These are phyloP conservation scores for Chrysolina americana DNA, from an alignment of 2,888 invertebrate species.

Conservation along the genomic window DNA sequence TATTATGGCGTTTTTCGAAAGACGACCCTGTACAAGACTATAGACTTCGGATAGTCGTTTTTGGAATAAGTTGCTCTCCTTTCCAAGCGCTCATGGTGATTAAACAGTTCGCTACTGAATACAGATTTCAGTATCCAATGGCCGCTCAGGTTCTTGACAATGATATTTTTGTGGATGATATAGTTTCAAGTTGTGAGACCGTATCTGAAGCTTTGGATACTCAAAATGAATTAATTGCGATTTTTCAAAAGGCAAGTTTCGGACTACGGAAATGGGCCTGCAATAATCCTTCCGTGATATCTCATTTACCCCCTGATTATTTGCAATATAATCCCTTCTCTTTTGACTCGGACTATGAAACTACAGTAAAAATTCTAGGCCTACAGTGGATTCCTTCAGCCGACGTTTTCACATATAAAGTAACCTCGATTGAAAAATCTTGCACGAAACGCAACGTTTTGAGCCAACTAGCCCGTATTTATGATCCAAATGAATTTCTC, in stretches of 20 bases:
- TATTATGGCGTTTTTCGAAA: slow-evolving; percentile 30
- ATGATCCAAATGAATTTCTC: too few species aligned
- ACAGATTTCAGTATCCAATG: background rate
- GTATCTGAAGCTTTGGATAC: background rate
- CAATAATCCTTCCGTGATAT: background rate
- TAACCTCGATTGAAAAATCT: too few species aligned
- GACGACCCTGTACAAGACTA: slow-evolving; percentile 27
- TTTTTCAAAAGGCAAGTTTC: background rate
- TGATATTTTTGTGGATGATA: slow-evolving; percentile 2
- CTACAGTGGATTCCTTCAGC: too few species aligned
- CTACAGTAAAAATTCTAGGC: too few species aligned
- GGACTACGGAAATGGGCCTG: slow-evolving; percentile 22
- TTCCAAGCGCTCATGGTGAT: slow-evolving; percentile 23
- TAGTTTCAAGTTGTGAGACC: background rate
- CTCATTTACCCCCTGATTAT: too few species aligned
- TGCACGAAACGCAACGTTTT: too few species aligned
- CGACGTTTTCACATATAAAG: too few species aligned
- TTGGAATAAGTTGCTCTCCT: slow-evolving; percentile 29
- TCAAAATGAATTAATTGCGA: too few species aligned
- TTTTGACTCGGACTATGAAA: too few species aligned
- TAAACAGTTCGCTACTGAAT: background rate
- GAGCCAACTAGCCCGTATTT: too few species aligned
- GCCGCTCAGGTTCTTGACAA: background rate
- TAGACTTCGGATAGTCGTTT: slow-evolving; percentile 20
- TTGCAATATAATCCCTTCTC: too few species aligned